Base-by-base conservation (phyloP, 2,888 invertebrate species). In the Arge pagana region DNA sequence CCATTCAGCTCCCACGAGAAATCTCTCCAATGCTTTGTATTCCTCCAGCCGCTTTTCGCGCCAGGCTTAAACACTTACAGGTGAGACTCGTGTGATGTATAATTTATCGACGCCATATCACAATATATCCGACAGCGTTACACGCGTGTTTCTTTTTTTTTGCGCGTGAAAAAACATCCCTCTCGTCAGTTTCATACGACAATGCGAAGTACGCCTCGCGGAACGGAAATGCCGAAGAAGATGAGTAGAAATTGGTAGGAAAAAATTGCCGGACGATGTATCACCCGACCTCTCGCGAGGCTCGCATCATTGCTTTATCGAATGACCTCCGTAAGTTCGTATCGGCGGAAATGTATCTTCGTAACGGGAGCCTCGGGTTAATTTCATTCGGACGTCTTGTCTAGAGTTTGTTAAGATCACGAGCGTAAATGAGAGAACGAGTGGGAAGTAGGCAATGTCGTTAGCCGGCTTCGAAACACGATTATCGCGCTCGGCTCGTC, bases 401-500 rank as follows among this genome's bases (percentile, higher is more conserved):
- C 33, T 35, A 51, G 57, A 59, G 53, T 59, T 59, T 19, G 53
- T 57, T 59, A 59, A 54, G 48, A 30, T 43, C 43, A 41, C 50
- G 33, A 42, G 50, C 56, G 53, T 59, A 52, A 54, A 55, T 33
- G 55, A 54, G 49, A 37, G 51, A 48, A 49, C 30, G 50, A 40
- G 48, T 33, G 35, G 33, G 45, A 13, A 23, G 23, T 23, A 11
- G 50, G 50, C 56, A 60, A 60, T 51, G 43, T 55, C 41, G 52
- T 60, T 60, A 58, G 53, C 37, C 36, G 52, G 55, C 52, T 56
- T 33, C 8, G 50, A 56, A 60, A 60, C 58, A 42, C 45, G 52
- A 60, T 60, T 60, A 58, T 50, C 54, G 55, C 55, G 50, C 28
- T 56, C 57, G 54, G 53, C 50, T 52, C 53, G 53, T 56, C 55